A percentile compares a stretch with the other conserved stretches of the same genome.
These are phyloP conservation scores for Polypterus senegalus DNA, from an alignment of 2,113 vertebrate species.

Conservation along the genomic window DNA sequence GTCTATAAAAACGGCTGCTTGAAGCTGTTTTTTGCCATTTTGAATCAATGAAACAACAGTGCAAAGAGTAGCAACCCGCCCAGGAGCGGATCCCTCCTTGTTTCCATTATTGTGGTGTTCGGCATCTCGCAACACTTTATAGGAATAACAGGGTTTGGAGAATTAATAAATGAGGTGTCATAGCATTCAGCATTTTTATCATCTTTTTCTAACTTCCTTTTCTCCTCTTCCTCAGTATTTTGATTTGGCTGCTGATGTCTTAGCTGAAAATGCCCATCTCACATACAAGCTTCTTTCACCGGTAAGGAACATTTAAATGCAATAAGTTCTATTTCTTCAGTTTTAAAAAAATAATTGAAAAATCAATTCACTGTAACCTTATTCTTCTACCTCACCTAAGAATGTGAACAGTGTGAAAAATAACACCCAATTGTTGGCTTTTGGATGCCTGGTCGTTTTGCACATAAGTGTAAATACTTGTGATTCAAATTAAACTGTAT, in stretches of 20 bases:
- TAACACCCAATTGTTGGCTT: too few species aligned
- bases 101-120: not conserved
- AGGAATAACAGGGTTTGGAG: too few species aligned
- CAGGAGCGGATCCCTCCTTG: not conserved
- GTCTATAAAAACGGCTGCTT: not conserved
- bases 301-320: conserved; percentile 31
- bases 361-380: not conserved
- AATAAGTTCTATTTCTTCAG: not conserved
- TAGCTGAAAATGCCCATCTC: conserved; percentile 89
- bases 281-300: conserved; percentile 84
- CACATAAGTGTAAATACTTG: too few species aligned
- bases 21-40: too few species aligned
- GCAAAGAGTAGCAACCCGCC: too few species aligned
- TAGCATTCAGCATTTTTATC: not conserved
- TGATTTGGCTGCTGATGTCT: conserved; percentile 82
- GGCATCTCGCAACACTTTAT: too few species aligned
- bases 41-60: too few species aligned
- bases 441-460: too few species aligned
- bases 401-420: too few species aligned
- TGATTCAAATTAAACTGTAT: too few species aligned
- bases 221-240: conserved; percentile 64
- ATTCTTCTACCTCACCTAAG: too few species aligned
- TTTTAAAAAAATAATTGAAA: not conserved
- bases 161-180: too few species aligned
- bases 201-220: not conserved